Conservation (phyloP, 2,888 invertebrate species). For the Drosophila nigritarsus region DNA sequence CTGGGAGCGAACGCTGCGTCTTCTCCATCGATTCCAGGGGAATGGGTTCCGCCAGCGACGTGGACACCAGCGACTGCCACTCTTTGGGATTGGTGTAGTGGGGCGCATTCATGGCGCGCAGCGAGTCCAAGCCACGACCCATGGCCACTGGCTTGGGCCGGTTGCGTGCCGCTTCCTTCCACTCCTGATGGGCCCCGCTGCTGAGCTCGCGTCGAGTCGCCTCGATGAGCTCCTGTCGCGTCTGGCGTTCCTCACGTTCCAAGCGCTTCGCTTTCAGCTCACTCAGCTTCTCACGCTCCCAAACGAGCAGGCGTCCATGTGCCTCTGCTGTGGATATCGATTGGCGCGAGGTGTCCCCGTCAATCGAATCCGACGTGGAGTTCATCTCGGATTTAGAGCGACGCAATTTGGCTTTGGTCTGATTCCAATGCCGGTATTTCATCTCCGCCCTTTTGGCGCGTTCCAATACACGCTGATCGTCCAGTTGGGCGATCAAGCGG, state of each 20-base stretch:
- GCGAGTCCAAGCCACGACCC: conserved; percentile 78
- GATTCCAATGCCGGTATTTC: conserved; percentile 33
- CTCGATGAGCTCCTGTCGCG: neutral
- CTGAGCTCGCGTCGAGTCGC: conserved; percentile 20
- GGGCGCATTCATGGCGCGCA: conserved; percentile 79
- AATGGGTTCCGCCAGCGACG: neutral
- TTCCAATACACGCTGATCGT: conserved; percentile 14
- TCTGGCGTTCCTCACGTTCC: conserved; percentile 1
- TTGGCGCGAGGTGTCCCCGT: neutral
- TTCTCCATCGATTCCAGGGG: neutral
- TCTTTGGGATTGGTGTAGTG: conserved; percentile 80
- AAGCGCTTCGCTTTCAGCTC: conserved; percentile 19
- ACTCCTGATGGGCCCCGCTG: conserved; percentile 33
- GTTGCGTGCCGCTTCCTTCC: conserved; percentile 41
- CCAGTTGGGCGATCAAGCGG: conserved; percentile 4
- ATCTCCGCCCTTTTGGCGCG: conserved; percentile 18
- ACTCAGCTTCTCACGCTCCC: conserved; percentile 24
- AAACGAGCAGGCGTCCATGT: conserved; percentile 19
- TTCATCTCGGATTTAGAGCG: conserved; percentile 42
- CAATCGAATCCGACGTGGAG: neutral
- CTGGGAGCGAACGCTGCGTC: conserved; percentile 11
- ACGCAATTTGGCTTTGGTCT: conserved; percentile 17
- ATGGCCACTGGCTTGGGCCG: conserved; percentile 83
- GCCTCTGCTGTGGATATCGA: conserved; percentile 2
- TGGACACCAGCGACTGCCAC: conserved; percentile 56